phyloP scores from a whole-genome alignment of 2,797 vertebrate genomes.

The Malacoraja senta region DNA sequence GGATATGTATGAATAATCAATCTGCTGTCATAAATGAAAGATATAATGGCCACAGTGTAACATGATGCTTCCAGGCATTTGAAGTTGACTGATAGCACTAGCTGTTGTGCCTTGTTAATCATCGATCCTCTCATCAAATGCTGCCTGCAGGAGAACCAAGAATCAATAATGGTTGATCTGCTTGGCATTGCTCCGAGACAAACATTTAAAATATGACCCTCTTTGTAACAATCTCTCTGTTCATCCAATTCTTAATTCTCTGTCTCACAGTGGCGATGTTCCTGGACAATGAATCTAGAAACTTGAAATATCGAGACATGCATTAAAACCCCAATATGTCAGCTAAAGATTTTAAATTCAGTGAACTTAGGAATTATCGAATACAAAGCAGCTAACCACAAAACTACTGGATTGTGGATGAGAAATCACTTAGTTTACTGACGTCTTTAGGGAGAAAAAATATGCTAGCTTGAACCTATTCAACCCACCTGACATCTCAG shows the following conservation, averaged over 20 bases:
- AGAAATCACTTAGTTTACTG: no score
- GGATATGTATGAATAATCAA: constrained; percentile 26
- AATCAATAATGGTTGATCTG: neutral
- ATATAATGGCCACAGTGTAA: neutral
- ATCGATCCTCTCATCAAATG: neutral
- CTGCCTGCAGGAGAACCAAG: neutral
- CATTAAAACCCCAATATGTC: no score
- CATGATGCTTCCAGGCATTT: constrained; percentile 1
- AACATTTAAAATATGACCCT: neutral
- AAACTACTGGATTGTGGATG: no score
- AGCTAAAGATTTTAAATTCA: no score
- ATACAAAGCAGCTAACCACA: no score
- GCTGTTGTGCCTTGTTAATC: neutral
- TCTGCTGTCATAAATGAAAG: neutral
- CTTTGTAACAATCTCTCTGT: neutral
- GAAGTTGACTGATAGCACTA: neutral
- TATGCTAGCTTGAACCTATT: no score
- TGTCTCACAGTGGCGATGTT: no score
- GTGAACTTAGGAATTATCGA: no score
- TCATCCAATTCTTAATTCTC: neutral
- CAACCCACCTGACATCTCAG: no score
- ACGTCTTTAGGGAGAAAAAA: no score
- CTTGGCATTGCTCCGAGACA: neutral
- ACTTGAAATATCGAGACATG: no score
- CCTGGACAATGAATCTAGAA: no score